phyloP scores from a whole-genome alignment of 2,113 vertebrate genomes.

The Charadrius vociferus region DNA sequence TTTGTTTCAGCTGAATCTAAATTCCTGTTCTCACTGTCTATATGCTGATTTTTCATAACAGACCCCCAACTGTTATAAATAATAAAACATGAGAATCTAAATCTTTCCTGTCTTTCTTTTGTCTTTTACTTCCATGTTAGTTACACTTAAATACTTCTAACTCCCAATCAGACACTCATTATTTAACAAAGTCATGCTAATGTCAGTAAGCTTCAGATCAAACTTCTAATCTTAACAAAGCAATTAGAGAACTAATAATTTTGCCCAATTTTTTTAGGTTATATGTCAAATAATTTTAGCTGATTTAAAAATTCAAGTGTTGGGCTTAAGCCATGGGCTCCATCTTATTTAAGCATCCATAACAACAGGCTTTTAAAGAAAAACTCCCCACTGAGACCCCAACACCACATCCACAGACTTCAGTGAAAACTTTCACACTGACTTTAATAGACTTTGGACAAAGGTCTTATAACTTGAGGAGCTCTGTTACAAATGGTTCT shows the following conservation, averaged over 20 bases:
- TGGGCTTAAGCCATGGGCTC: neutral
- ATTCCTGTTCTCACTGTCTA: neutral
- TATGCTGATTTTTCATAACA: neutral
- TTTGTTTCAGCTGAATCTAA: neutral
- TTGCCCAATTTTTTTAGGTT: neutral
- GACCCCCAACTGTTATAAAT: neutral
- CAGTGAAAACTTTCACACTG: neutral
- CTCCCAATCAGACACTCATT: neutral
- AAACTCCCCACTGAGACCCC: neutral
- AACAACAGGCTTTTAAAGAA: neutral
- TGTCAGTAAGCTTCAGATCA: slow-evolving; percentile 4
- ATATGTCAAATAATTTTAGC: neutral
- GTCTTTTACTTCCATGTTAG: neutral
- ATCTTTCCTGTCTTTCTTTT: neutral
- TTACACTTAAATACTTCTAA: neutral
- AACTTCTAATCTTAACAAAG: neutral
- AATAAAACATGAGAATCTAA: neutral
- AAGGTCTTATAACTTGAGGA: neutral
- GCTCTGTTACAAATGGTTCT: neutral
- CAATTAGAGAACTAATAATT: neutral
- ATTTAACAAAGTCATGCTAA: neutral
- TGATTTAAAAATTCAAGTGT: neutral
- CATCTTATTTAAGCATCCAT: neutral
- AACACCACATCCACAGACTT: neutral
- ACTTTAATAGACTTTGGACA: neutral